These are phyloP conservation scores for Origma solitaria DNA, from an alignment of 2,113 vertebrate genomes.

Conservation along the genomic window DNA sequence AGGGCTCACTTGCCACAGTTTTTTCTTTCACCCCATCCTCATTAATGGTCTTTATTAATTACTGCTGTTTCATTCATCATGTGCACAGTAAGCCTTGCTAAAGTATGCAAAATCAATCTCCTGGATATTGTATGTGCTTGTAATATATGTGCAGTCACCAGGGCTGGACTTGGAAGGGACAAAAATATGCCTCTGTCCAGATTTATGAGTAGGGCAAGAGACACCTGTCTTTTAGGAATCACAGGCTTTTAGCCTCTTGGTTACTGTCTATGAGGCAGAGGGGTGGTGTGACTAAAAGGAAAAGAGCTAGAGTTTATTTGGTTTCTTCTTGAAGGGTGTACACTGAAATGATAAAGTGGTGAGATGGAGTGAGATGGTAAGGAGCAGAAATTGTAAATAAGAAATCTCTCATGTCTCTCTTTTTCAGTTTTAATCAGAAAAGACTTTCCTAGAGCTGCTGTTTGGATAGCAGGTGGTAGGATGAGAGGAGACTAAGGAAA, in stretches of 20 bases:
- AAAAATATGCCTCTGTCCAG: background rate
- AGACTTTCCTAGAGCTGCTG: background rate
- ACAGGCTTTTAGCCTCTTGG: background rate
- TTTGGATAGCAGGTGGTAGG: background rate
- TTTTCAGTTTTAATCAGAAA: background rate
- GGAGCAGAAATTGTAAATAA: background rate
- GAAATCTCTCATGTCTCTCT: background rate
- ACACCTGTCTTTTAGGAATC: background rate
- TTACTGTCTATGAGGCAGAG: background rate
- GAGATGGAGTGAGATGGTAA: background rate
- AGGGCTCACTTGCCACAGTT: background rate
- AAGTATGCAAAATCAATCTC: background rate
- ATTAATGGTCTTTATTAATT: background rate
- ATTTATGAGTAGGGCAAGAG: background rate
- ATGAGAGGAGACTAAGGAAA: background rate
- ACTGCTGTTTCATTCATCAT: background rate
- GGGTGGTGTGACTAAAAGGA: background rate
- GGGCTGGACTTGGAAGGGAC: background rate
- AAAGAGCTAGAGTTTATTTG: background rate
- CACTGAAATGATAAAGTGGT: background rate
- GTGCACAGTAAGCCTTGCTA: background rate
- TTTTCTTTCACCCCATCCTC: background rate
- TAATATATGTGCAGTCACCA: background rate
- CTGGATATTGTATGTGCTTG: background rate
- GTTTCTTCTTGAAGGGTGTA: background rate